Percentiles rank a stretch among this genome's conserved stretches.
Evolutionary conservation across 2,113 vertebrate species (phyloP).

Genomic region (Oxyura jamaicensis): DNA sequence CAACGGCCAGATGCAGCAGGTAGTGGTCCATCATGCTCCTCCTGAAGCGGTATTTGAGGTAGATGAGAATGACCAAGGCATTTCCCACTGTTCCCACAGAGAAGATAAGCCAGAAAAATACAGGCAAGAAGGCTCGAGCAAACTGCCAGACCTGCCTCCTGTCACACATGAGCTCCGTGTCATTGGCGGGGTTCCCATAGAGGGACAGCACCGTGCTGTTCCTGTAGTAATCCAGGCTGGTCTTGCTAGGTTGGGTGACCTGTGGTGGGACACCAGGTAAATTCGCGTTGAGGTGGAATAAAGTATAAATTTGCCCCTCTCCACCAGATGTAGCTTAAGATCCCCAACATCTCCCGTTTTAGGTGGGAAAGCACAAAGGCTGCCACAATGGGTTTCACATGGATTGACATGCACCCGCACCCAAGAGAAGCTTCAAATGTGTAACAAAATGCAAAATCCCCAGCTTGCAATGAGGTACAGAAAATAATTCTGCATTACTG

Average conservation of each 20-base stretch:
- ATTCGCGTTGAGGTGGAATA: background rate
- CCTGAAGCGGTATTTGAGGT: slow-evolving; percentile 79
- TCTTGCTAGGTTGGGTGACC: background rate
- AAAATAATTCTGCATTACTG: background rate
- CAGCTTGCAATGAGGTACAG: background rate
- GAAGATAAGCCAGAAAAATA: slow-evolving; percentile 86
- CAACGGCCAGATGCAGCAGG: slow-evolving; percentile 87
- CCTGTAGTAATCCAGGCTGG: slow-evolving; percentile 5
- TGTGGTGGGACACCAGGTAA: slow-evolving; percentile 8
- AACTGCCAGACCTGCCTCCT: slow-evolving; percentile 76
- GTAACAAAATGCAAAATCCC: background rate
- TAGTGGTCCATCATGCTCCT: slow-evolving; percentile 89
- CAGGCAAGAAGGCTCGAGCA: slow-evolving; percentile 76
- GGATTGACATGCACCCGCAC: background rate
- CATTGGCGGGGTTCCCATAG: background rate
- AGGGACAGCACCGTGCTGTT: background rate
- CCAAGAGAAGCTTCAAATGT: background rate
- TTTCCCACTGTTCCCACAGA: slow-evolving; percentile 84
- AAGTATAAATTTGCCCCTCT: background rate
- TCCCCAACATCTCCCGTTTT: background rate
- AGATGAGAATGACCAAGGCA: slow-evolving; percentile 83
- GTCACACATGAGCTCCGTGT: slow-evolving; percentile 64
- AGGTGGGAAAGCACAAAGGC: background rate
- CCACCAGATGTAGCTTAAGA: background rate
- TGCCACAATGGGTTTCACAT: accelerated